Percentiles rank a stretch among this genome's conserved stretches.
phyloP scores from a whole-genome alignment of 2,797 vertebrate genomes.

The Benthosema pterotum region DNA sequence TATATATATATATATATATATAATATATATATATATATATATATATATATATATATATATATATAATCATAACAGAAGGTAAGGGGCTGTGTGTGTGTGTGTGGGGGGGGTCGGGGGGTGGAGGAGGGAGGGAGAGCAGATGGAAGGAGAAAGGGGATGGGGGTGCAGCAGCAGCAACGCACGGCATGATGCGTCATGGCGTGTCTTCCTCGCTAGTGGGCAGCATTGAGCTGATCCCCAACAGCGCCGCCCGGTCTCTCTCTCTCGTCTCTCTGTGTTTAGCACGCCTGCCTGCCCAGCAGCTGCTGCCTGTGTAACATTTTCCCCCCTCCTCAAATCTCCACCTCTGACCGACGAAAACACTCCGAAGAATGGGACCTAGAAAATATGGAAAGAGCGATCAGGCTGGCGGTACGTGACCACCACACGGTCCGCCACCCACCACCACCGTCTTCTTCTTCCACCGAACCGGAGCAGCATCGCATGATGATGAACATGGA shows the following conservation, averaged over 20 bases:
- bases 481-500: constrained; percentile 78
- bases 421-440: constrained; percentile 47
- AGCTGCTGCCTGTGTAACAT: constrained; percentile 46
- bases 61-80: no score
- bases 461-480: constrained; percentile 56
- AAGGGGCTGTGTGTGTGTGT: neutral
- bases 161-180: no score
- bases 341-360: constrained; percentile 61
- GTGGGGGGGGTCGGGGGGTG: neutral
- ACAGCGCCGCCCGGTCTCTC: no score
- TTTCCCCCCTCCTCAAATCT: constrained; percentile 56
- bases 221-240: constrained; percentile 67
- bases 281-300: constrained; percentile 45
- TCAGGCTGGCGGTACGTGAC: constrained; percentile 66
- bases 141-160: neutral
- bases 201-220: constrained; percentile 64
- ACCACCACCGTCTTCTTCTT: no score
- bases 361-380: constrained; percentile 74
- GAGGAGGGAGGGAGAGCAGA: constrained; percentile 5
- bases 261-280: no score
- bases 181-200: constrained; percentile 12
- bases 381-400: constrained; percentile 73
- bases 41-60: no score
- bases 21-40: no score
- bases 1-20: no score